These are phyloP conservation scores for Parelbella ahira DNA, from an alignment of 2,888 invertebrate genomes.

Conservation along the genomic window DNA sequence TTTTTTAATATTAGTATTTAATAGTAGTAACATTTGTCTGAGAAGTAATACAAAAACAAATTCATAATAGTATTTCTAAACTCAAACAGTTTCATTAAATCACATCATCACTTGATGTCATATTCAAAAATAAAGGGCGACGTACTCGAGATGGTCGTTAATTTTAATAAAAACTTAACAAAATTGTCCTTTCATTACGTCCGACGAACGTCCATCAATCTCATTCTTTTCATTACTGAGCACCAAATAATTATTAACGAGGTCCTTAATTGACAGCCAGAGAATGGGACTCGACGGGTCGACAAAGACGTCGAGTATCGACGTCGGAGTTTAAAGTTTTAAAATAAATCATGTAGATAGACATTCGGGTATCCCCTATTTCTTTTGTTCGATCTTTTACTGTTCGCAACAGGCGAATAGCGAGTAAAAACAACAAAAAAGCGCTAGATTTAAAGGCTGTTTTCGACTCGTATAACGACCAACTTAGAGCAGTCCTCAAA, in stretches of 20 bases:
- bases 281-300: slow-evolving; percentile 28
- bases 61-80: not conserved
- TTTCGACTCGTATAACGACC: too few relatives aligned
- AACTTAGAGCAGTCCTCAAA: too few relatives aligned
- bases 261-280: slow-evolving; percentile 38
- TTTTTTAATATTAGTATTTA: too few relatives aligned
- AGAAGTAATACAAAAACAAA: too few relatives aligned
- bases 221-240: slow-evolving; percentile 32
- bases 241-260: slow-evolving; percentile 35
- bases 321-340: slow-evolving; percentile 29
- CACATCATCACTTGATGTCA: slow-evolving; percentile 28
- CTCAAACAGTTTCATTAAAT: slow-evolving; percentile 17
- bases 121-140: slow-evolving; percentile 31
- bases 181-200: slow-evolving; percentile 31
- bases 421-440: too few relatives aligned
- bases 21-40: too few relatives aligned
- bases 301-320: slow-evolving; percentile 38
- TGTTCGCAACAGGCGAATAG: not conserved
- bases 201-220: slow-evolving; percentile 29
- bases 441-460: too few relatives aligned
- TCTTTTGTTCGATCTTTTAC: slow-evolving; percentile 1
- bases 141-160: slow-evolving; percentile 29
- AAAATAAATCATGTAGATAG: slow-evolving; percentile 47
- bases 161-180: slow-evolving; percentile 33
- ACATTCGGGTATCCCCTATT: slow-evolving; percentile 35